Conservation (phyloP, 2,797 vertebrate genomes). For the Adelosebastes latens region DNA sequence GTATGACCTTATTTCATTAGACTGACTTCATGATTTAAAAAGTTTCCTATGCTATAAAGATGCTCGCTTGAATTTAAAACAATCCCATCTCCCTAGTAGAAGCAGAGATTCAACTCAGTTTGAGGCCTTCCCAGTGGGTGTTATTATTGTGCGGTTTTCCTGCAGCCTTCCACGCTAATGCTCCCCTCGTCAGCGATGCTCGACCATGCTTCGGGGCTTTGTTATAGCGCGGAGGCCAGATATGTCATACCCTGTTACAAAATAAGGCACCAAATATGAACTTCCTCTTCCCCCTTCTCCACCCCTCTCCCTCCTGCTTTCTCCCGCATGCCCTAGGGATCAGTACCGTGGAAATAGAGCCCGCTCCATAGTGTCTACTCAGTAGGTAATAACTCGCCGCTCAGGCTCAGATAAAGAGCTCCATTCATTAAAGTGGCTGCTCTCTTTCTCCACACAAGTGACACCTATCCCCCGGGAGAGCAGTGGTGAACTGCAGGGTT, state of each 20-base stretch:
- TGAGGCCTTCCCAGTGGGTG: constrained; percentile 68
- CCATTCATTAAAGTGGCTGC: constrained; percentile 75
- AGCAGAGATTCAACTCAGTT: constrained; percentile 22
- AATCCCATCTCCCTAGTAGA: constrained; percentile 23
- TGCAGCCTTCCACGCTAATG: constrained; percentile 69
- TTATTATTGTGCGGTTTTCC: constrained; percentile 73
- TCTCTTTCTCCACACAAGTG: constrained; percentile 68
- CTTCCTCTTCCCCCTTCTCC: constrained; percentile 19
- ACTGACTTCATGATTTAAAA: neutral
- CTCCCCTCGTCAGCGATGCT: constrained; percentile 58
- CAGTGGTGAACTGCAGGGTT: constrained; percentile 48
- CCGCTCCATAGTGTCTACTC: constrained; percentile 59
- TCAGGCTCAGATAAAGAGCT: constrained; percentile 73
- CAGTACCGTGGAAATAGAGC: constrained; percentile 51
- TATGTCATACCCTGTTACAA: constrained; percentile 71
- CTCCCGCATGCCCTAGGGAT: constrained; percentile 36
- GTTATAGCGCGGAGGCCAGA: constrained; percentile 57
- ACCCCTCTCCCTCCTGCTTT: neutral
- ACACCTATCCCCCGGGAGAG: constrained; percentile 66
- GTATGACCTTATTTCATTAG: constrained; percentile 8
- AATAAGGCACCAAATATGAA: constrained; percentile 62
- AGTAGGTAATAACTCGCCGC: constrained; percentile 74
- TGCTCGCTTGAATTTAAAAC: constrained; percentile 19
- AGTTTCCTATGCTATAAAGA: neutral
- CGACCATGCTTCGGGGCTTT: constrained; percentile 66